These are phyloP conservation scores for Petrolisthes cinctipes DNA, from an alignment of 2,888 invertebrate species.

Conservation along the genomic window DNA sequence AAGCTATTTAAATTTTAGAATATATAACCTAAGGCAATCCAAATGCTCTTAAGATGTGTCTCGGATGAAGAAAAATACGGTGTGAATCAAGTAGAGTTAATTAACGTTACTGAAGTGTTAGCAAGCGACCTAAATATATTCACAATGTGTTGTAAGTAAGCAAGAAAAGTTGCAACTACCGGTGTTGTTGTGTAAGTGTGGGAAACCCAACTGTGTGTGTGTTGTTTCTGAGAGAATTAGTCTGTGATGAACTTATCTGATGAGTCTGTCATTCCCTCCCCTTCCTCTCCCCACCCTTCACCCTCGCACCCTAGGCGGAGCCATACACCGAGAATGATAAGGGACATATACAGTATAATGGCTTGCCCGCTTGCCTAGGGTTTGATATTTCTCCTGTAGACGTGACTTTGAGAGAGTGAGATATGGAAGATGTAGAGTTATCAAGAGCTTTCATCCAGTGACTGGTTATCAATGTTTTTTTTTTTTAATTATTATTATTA, in stretches of 20 bases:
- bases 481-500: background rate
- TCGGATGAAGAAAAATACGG: background rate
- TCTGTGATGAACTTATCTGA: conserved; percentile 55
- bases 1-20: background rate
- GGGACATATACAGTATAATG: background rate
- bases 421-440: background rate
- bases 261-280: background rate
- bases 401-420: background rate
- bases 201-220: background rate
- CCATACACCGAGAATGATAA: background rate
- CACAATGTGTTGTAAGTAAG: no score
- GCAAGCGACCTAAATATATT: no score
- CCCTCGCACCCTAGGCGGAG: background rate
- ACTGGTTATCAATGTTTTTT: conserved; percentile 36
- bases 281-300: background rate
- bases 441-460: conserved; percentile 57
- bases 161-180: background rate
- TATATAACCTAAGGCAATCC: background rate
- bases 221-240: conserved; percentile 27
- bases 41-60: background rate
- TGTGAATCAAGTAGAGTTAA: no score
- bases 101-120: no score
- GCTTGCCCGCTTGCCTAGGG: background rate
- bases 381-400: background rate
- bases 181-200: background rate